phyloP scores from a whole-genome alignment of 1,140 invertebrate genomes.

The Parapsyche elsis region DNA sequence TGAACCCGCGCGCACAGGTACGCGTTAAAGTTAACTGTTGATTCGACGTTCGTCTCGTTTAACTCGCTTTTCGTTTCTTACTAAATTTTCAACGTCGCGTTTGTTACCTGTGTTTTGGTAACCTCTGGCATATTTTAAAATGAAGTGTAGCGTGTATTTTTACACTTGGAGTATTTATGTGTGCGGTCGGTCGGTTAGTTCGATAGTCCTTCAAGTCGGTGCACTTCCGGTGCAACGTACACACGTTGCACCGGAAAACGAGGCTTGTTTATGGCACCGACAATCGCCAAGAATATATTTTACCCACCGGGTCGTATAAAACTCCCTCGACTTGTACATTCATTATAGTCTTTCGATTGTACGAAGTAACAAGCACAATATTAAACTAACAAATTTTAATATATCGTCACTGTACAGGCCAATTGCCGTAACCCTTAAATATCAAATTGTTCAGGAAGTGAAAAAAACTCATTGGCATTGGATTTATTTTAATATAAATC shows the following conservation, averaged over 20 bases:
- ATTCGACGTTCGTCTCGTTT: background rate
- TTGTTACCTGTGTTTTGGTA: no score
- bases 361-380: no score
- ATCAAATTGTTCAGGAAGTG: no score
- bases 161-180: background rate
- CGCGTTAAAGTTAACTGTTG: background rate
- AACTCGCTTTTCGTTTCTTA: no score
- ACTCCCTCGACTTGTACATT: background rate
- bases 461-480: no score
- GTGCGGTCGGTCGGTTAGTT: background rate
- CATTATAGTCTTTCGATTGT: background rate
- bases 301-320: background rate
- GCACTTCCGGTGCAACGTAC: conserved; percentile 16
- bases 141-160: background rate
- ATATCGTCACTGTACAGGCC: no score
- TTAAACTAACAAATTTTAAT: no score
- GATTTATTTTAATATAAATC: no score
- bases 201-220: background rate
- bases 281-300: conserved; percentile 26
- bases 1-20: background rate
- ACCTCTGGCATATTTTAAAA: no score
- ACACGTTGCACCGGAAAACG: background rate
- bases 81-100: background rate
- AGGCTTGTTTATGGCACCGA: conserved; percentile 29
- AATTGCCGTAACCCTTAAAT: no score